phyloP scores from a whole-genome alignment of 2,797 vertebrate genomes.

The Microtus californicus region DNA sequence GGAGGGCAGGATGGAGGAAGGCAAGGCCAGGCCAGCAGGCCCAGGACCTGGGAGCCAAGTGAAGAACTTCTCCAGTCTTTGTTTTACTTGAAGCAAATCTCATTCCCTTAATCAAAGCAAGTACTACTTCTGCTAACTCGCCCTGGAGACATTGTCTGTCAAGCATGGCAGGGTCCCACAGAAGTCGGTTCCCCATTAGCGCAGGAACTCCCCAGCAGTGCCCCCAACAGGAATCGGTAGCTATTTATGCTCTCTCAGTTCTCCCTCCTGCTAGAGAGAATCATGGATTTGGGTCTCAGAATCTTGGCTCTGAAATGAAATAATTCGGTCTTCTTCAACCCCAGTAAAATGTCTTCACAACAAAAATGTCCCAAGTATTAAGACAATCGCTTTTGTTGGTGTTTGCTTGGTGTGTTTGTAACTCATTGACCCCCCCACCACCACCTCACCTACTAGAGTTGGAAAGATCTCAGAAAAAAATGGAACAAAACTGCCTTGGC shows the following conservation, averaged over 20 bases:
- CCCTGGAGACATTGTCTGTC: conserved; percentile 36
- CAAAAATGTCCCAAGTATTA: neutral
- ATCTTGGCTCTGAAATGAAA: conserved; percentile 21
- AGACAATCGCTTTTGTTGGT: conserved; percentile 21
- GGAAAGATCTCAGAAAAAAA: neutral
- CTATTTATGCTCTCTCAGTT: neutral
- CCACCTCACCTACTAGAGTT: conserved; percentile 1
- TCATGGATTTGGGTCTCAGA: neutral
- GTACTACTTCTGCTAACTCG: conserved; percentile 66
- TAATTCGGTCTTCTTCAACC: conserved; percentile 9
- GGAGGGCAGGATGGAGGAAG: neutral
- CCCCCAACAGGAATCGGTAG: neutral
- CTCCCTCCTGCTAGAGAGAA: neutral
- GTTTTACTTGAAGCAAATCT: conserved; percentile 64
- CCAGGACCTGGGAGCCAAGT: neutral
- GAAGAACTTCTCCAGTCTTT: neutral
- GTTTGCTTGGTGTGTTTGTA: conserved; percentile 57
- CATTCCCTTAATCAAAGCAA: conserved; percentile 68
- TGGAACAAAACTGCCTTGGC: neutral
- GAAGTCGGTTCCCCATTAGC: neutral
- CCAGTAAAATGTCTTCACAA: conserved; percentile 9
- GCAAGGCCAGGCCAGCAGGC: neutral
- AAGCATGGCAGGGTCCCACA: neutral
- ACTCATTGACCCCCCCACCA: neutral
- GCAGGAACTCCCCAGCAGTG: neutral